Evolutionary conservation across 35 echinoderm and acorn worm genomes (phyloP).

Genomic region (Ptychodera flava): DNA sequence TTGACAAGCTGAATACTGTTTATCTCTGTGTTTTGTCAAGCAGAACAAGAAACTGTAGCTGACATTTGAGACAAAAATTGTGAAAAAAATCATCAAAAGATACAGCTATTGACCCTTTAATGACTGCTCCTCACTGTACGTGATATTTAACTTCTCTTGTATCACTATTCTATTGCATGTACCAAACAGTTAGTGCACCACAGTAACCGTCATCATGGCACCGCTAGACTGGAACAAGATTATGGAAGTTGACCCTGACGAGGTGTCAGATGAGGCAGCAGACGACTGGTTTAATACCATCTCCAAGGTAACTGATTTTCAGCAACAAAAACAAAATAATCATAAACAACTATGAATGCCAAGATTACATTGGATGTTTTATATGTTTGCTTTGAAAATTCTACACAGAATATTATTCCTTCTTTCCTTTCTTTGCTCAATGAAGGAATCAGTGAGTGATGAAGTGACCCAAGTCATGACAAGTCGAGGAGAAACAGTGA

Average conservation of each 20-base stretch:
- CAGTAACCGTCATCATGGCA: constrained; percentile 46
- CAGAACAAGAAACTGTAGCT: no score
- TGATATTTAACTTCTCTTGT: no score
- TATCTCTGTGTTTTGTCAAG: no score
- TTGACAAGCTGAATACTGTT: no score
- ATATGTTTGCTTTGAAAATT: neutral
- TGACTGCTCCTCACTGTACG: no score
- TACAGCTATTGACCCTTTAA: no score
- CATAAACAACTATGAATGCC: neutral
- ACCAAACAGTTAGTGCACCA: no score
- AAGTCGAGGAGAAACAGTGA: no score
- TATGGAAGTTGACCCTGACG: constrained; percentile 50
- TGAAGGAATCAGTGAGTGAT: neutral
- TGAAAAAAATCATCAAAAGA: no score
- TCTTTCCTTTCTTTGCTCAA: neutral
- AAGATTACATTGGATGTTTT: neutral
- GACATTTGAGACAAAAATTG: no score
- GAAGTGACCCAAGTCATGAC: neutral
- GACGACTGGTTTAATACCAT: constrained; percentile 60
- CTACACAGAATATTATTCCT: neutral
- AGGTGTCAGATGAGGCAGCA: constrained; percentile 54
- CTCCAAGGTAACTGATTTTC: constrained; percentile 54
- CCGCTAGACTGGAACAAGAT: constrained; percentile 72
- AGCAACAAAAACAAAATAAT: no score
- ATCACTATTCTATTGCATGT: no score